Evolutionary conservation across 2,797 vertebrate genomes (phyloP).

Genomic region (Pipistrellus pygmaeus): DNA sequence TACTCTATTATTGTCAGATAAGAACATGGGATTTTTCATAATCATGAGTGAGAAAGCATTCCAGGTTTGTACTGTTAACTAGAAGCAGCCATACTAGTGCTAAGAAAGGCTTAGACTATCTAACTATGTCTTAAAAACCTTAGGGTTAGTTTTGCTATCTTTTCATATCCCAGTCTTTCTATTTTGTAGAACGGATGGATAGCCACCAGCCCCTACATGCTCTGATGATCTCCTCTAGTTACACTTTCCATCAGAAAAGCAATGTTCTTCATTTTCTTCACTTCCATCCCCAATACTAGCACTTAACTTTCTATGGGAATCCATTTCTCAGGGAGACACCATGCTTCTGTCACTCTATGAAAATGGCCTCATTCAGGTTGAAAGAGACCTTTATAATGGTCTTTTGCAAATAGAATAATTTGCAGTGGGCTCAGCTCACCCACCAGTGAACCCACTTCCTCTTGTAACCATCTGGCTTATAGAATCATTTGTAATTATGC

Average conservation of each 20-base stretch:
- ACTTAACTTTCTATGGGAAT: background rate
- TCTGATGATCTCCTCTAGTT: background rate
- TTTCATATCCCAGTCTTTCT: background rate
- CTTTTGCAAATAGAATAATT: background rate
- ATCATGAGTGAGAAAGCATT: background rate
- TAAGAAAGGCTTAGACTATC: background rate
- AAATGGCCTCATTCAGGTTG: conserved; percentile 14
- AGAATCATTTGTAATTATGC: background rate
- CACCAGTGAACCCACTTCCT: background rate
- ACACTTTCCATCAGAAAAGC: background rate
- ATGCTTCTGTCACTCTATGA: background rate
- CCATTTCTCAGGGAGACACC: conserved; percentile 1
- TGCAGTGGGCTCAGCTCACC: background rate
- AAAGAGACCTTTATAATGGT: background rate
- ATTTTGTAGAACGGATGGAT: background rate
- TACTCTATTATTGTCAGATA: background rate
- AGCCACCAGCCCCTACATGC: no score
- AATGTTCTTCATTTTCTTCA: background rate
- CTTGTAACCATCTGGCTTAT: background rate
- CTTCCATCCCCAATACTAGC: background rate
- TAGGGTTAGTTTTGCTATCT: background rate
- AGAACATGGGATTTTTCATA: background rate
- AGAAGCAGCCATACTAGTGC: background rate
- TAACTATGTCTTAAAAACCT: background rate
- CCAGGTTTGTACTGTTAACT: background rate